Conservation (phyloP, 2,888 invertebrate species). For the Coleophora flavipennella region DNA sequence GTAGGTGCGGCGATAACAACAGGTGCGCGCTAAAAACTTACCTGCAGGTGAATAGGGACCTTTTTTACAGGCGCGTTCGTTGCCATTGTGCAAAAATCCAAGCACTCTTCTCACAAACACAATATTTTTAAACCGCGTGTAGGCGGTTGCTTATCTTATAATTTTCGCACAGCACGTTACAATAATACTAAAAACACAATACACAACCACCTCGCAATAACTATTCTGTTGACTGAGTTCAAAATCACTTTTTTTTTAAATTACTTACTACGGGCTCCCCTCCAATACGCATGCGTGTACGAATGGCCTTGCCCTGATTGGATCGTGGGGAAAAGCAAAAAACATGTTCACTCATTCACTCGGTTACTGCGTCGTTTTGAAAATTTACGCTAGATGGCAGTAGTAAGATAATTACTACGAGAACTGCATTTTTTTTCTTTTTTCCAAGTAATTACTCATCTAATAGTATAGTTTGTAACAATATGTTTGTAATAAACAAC, state of each 20-base stretch:
- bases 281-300: slow-evolving; percentile 60
- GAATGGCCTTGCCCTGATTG: slow-evolving; percentile 24
- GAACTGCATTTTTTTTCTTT: too few relatives aligned
- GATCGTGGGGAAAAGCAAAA: slow-evolving; percentile 13
- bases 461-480: too few relatives aligned
- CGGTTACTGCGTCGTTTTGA: slow-evolving; percentile 9
- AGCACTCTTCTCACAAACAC: slow-evolving; percentile 49
- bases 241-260: too few relatives aligned
- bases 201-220: slow-evolving; percentile 32
- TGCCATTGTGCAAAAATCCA: slow-evolving; percentile 65
- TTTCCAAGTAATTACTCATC: too few relatives aligned
- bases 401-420: not conserved
- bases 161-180: slow-evolving; percentile 28
- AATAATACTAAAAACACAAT: slow-evolving; percentile 20
- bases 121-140: slow-evolving; percentile 47
- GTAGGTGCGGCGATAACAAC: slow-evolving; percentile 36
- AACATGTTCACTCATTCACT: slow-evolving; percentile 15
- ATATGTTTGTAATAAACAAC: too few relatives aligned
- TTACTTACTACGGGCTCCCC: slow-evolving; percentile 47
- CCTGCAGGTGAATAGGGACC: slow-evolving; percentile 95
- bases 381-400: slow-evolving; percentile 22
- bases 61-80: slow-evolving; percentile 88
- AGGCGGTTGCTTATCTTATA: slow-evolving; percentile 39
- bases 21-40: slow-evolving; percentile 59
- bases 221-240: slow-evolving; percentile 41